phyloP scores from a whole-genome alignment of 1,140 invertebrate genomes.

The Pogonus chalceus region DNA sequence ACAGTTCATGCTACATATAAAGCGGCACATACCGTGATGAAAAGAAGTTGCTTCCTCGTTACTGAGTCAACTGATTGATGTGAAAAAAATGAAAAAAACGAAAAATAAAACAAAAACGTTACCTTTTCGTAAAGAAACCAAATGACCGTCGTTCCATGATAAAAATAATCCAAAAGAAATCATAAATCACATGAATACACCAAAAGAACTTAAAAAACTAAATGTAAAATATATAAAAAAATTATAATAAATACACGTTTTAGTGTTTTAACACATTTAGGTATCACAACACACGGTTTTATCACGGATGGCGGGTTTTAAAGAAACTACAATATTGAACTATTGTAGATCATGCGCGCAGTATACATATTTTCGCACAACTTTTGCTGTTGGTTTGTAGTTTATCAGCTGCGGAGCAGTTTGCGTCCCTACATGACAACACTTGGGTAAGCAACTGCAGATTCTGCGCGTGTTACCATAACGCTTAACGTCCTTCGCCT shows the following conservation, averaged over 20 bases:
- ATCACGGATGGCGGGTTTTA: no score
- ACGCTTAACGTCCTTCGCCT: not conserved
- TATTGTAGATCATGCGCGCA: not conserved
- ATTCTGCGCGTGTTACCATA: not conserved
- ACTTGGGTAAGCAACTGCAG: not conserved
- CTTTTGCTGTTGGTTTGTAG: not conserved
- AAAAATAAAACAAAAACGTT: conserved; percentile 27
- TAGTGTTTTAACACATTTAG: no score
- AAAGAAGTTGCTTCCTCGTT: not conserved
- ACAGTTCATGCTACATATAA: not conserved
- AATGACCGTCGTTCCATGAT: conserved; percentile 34
- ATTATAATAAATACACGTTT: no score
- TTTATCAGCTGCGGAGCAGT: not conserved
- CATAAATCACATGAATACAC: not conserved
- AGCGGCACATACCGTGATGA: not conserved
- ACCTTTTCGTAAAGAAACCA: conserved; percentile 37
- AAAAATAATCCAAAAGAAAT: conserved; percentile 6
- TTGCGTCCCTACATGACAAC: not conserved
- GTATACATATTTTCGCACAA: not conserved
- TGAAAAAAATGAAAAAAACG: conserved; percentile 19
- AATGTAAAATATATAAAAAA: no score
- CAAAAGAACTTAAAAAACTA: no score
- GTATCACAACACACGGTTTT: no score
- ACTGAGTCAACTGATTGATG: not conserved
- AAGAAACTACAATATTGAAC: no score